Evolutionary conservation across 2,888 invertebrate genomes (phyloP).

Genomic region (Scaptomyza caliginosa): DNA sequence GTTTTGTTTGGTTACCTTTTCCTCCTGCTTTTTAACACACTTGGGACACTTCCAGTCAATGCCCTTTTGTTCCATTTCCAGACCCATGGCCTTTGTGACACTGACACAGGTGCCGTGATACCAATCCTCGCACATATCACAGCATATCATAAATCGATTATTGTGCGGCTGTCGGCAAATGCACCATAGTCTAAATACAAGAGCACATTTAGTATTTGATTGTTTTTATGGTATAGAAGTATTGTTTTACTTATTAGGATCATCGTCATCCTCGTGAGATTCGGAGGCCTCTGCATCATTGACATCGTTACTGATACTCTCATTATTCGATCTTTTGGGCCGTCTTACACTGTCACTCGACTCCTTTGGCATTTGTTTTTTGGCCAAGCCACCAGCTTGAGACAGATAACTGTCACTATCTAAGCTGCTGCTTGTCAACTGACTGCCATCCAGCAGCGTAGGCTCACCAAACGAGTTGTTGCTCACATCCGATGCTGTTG

Average conservation of each 20-base stretch:
- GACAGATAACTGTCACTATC: conserved; percentile 50
- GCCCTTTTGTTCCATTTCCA: conserved; percentile 95
- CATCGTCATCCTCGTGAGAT: conserved; percentile 93
- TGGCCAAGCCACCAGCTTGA: conserved; percentile 14
- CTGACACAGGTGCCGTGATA: conserved; percentile 99
- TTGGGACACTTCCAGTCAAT: conserved; percentile 95
- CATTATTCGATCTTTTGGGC: conserved; percentile 58
- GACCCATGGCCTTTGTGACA: conserved; percentile 94
- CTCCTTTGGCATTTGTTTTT: conserved; percentile 64
- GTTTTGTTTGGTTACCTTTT: conserved; percentile 75
- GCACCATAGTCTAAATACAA: conserved; percentile 91
- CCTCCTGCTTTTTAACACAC: conserved; percentile 85
- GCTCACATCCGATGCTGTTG: conserved; percentile 37
- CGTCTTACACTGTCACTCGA: conserved; percentile 45
- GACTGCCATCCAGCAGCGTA: conserved; percentile 38
- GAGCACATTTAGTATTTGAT: background rate
- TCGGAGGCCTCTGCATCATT: conserved; percentile 71
- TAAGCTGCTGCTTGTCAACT: conserved; percentile 39
- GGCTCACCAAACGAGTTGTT: conserved; percentile 56
- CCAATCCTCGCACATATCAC: conserved; percentile 98
- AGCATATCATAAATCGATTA: conserved; percentile 98
- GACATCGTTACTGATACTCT: conserved; percentile 29
- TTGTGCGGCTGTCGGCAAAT: conserved; percentile 97
- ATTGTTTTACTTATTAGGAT: conserved; percentile 89
- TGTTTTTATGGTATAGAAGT: background rate